Evolutionary conservation across 2,797 vertebrate species (phyloP), one percentile per base, ranked within the genome.

Genomic region (Pteropus rufus): DNA sequence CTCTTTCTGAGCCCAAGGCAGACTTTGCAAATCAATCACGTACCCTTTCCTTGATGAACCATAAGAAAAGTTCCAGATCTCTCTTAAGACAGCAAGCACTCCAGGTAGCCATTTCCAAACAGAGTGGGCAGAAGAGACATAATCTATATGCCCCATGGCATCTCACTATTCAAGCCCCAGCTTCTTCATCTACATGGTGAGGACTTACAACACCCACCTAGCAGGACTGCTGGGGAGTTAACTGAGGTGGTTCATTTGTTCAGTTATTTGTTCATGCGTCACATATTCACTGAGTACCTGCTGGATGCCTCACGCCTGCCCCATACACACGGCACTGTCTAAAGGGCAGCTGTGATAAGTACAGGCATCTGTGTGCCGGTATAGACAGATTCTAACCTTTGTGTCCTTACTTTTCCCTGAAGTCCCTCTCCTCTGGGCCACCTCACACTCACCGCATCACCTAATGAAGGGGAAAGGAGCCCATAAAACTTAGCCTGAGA

Each of bases 271-370:
- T 21, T 75, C 26, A 41, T 0, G 8, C 1, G 7, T n/a, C 60
- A 14, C 3, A 5, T 18, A n/a, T 24, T 65, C 41, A 10, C 24
- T 3, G 23, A 56, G 62, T 2, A 23, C 49, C 79, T 21, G 11
- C 9, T 1, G 24, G 19, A 49, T n/a, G 70, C 52, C 36, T 34
- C 21, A 4, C 0, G 9, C 0, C n/a, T 14, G 44, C 60, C 93
- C 10, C 44, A 21, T 2, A 23, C 41, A 2, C 0, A 2, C 7
- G 9, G 44, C 2, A 0, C 2, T 12, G 14, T 3, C 3, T 34
- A 41, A 23, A 81, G 0, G 23, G 54, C 44, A 10, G 76, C 58
- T 49, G 70, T 36, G 76, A 77, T 16, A 3, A 2, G 16, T 3
- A 49, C 16, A 8, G n/a, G 21, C 11, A 2, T 15, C 77, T 19